These are phyloP conservation scores for Euura saliciscinereae DNA, from an alignment of 1,140 invertebrate genomes.

Conservation along the genomic window DNA sequence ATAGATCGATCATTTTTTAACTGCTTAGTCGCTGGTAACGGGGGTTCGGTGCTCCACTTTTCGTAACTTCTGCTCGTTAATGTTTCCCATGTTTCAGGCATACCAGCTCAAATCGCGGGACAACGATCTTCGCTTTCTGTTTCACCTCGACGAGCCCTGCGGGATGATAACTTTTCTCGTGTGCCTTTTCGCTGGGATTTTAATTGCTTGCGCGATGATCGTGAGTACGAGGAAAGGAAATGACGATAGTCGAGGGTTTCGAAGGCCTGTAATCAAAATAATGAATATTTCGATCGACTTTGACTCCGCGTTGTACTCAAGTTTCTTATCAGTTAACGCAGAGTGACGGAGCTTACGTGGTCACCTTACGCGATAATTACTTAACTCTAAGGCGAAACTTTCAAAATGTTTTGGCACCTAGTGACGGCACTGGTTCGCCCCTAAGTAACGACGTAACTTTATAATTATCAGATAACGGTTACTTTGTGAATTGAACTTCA, in stretches of 20 bases:
- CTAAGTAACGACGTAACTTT: slow-evolving; percentile 4
- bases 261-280: background rate
- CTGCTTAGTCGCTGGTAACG: too few relatives aligned
- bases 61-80: background rate
- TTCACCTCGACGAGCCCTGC: slow-evolving; percentile 35
- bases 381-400: background rate
- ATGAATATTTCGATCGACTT: background rate
- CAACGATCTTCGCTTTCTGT: slow-evolving; percentile 32
- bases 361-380: background rate
- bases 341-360: background rate
- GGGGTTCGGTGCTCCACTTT: too few relatives aligned
- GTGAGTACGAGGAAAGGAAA: slow-evolving; percentile 32
- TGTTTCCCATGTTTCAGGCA: slow-evolving; percentile 32
- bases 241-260: background rate
- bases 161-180: slow-evolving; percentile 39
- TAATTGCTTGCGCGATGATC: slow-evolving; percentile 33
- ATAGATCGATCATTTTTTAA: too few relatives aligned
- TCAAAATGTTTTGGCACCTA: slow-evolving; percentile 1
- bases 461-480: slow-evolving; percentile 6
- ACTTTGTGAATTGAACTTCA: background rate
- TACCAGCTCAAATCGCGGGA: slow-evolving; percentile 39
- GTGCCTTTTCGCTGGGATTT: slow-evolving; percentile 28
- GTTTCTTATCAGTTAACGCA: background rate
- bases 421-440: background rate
- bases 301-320: background rate